Evolutionary conservation across 2,113 vertebrate genomes (phyloP).

Genomic region (Pelobates fuscus): DNA sequence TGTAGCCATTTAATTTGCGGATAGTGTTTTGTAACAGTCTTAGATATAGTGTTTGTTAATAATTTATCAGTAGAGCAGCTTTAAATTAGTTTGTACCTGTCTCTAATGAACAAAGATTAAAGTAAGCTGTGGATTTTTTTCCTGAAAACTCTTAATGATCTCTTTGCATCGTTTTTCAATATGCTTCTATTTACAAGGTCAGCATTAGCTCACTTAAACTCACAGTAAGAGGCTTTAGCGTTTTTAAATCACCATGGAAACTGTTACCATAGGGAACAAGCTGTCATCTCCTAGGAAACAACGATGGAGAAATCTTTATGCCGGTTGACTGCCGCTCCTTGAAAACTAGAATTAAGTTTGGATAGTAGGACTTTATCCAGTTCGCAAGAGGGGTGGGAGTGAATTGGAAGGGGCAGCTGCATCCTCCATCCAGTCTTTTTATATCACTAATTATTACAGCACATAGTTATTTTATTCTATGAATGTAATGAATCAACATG

Average conservation of each 20-base stretch:
- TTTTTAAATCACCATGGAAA: conserved; percentile 54
- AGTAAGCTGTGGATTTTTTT: conserved; percentile 14
- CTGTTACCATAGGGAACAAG: conserved; percentile 52
- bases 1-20: too few relatives aligned
- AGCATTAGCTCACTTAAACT: conserved; percentile 28
- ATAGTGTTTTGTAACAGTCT: too few relatives aligned
- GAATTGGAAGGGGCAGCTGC: too few relatives aligned
- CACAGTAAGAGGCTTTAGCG: conserved; percentile 24
- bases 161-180: not conserved
- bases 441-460: too few relatives aligned
- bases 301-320: conserved; percentile 11
- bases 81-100: conserved; percentile 12
- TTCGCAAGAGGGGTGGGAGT: too few relatives aligned
- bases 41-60: conserved; percentile 3
- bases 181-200: conserved; percentile 20
- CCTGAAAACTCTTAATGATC: conserved; percentile 22
- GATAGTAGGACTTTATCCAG: too few relatives aligned
- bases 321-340: not conserved
- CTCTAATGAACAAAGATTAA: conserved; percentile 31
- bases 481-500: too few relatives aligned
- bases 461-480: too few relatives aligned
- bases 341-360: not conserved
- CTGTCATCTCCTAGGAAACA: conserved; percentile 52
- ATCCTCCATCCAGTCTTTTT: not conserved
- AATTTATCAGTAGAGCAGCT: not conserved